Evolutionary conservation across 2,888 invertebrate genomes (phyloP), one percentile per base, ranked within the genome.

Genomic region (Macrosiphum euphorbiae): DNA sequence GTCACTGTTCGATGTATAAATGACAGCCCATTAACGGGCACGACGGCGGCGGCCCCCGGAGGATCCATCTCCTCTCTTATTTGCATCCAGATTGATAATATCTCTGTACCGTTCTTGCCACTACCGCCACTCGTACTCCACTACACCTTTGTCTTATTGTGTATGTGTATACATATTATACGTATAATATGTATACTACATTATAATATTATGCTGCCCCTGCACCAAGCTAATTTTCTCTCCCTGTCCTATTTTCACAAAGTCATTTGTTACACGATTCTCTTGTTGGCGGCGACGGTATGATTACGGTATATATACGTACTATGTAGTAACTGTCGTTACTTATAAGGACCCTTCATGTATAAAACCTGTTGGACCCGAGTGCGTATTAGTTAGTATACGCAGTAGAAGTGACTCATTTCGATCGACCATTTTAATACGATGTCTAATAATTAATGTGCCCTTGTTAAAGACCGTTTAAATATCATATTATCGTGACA

Each of bases 31-130:
- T 94, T 94, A 94, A 94, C 90, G 50, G 35, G 92, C 41, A 16
- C 88, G 88, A 24, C 92, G 50, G n/a, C 61, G 47, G 58, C 52
- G 90, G 85, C 90, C 90, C 94, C 94, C 94, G 85, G 90, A 94
- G 94, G 86, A 90, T 88, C 93, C 84, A 28, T 88, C 92, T 89
- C 61, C 41, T 58, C 86, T 86, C 86, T 61, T 90, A 94, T 94
- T 94, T 94, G 94, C 94, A 94, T 94, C 86, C 94, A 94, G 90
- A 94, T 94, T 94, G 94, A 94, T 94, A 94, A 94, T 50, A 86
- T 94, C 94, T 86, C 86, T 58, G 86, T 85, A 52, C 20, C 44
- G 3, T 44, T 44, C 44, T 78, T 35, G 78, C 78, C 78, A 78
- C 78, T 35, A 28, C 44, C 47, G 1, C 91, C 67, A 55, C 41